phyloP scores from a whole-genome alignment of 1,140 invertebrate species.

The Condylostylus longicornis region DNA sequence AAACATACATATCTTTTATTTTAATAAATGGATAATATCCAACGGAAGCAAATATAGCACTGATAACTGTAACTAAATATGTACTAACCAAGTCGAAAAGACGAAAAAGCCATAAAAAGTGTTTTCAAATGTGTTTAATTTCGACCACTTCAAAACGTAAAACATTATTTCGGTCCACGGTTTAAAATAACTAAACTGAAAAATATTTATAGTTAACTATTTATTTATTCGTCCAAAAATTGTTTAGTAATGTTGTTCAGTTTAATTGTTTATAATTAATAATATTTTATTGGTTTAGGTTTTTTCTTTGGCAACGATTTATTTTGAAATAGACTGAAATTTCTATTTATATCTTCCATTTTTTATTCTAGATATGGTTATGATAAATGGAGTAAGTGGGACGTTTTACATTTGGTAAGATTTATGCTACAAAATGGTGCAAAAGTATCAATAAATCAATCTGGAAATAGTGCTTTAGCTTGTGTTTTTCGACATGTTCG shows the following conservation, averaged over 20 bases:
- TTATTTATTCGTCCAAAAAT: too few species aligned
- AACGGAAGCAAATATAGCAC: too few species aligned
- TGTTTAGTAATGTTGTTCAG: neutral
- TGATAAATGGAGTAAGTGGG: constrained; percentile 57
- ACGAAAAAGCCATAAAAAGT: too few species aligned
- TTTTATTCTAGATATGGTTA: constrained; percentile 39
- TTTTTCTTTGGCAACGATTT: neutral
- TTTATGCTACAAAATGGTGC: constrained; percentile 49
- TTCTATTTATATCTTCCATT: neutral
- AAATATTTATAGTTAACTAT: too few species aligned
- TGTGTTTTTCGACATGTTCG: constrained; percentile 54
- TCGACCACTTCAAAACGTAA: too few species aligned
- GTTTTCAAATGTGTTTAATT: too few species aligned
- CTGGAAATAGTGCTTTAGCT: constrained; percentile 53
- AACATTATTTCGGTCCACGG: too few species aligned
- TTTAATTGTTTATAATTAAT: neutral
- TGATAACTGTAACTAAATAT: too few species aligned
- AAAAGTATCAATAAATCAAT: constrained; percentile 49
- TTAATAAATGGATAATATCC: too few species aligned
- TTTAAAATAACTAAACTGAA: too few species aligned
- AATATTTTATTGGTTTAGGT: neutral
- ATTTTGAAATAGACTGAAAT: neutral
- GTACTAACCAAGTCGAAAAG: too few species aligned
- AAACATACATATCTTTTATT: too few species aligned
- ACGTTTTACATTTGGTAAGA: constrained; percentile 48